These are phyloP conservation scores for Cebidichthys violaceus DNA, from an alignment of 2,113 vertebrate genomes.

Conservation along the genomic window DNA sequence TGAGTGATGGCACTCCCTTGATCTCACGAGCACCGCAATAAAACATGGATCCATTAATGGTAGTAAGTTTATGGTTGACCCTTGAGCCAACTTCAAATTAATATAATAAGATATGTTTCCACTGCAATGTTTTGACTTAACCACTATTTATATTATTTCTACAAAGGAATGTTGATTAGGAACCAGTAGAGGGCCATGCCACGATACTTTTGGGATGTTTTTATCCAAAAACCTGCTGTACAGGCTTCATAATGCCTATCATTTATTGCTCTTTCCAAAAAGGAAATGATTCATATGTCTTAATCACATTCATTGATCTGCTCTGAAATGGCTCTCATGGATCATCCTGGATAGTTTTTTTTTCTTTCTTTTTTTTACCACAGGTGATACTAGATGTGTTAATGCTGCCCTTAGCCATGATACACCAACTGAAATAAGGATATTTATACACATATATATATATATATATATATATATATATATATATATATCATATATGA, in stretches of 20 bases:
- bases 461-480: no score
- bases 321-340: slow-evolving; percentile 40
- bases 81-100: slow-evolving; percentile 60
- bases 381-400: slow-evolving; percentile 27
- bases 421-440: slow-evolving; percentile 5
- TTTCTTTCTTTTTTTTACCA: not conserved
- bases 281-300: slow-evolving; percentile 21
- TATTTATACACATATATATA: no score
- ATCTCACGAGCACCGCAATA: slow-evolving; percentile 65
- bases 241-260: slow-evolving; percentile 22
- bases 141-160: slow-evolving; percentile 38
- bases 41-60: slow-evolving; percentile 72
- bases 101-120: slow-evolving; percentile 59
- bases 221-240: slow-evolving; percentile 22
- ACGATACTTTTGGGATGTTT: slow-evolving; percentile 25
- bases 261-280: slow-evolving; percentile 8
- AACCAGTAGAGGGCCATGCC: slow-evolving; percentile 20
- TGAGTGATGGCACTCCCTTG: slow-evolving; percentile 71
- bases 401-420: slow-evolving; percentile 18
- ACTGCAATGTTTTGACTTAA: slow-evolving; percentile 51
- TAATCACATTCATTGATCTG: slow-evolving; percentile 40
- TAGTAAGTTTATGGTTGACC: slow-evolving; percentile 62
- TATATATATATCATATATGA: no score
- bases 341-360: slow-evolving; percentile 31
- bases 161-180: slow-evolving; percentile 28